Conservation (phyloP, 2,113 vertebrate species). For the Microcebus griseorufus region DNA sequence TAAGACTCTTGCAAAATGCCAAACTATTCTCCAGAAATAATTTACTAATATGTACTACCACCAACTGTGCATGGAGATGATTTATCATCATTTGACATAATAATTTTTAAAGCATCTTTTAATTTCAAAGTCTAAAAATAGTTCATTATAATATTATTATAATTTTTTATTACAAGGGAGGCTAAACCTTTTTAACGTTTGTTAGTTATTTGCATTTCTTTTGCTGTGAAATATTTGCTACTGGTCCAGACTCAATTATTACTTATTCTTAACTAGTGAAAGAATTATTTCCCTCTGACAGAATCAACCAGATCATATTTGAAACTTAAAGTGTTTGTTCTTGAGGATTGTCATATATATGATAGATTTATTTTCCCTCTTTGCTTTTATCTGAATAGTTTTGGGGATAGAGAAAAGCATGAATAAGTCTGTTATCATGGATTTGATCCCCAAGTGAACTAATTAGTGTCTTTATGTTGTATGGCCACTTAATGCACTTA, state of each 20-base stretch:
- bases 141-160: neutral
- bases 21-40: neutral
- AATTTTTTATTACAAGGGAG: neutral
- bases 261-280: constrained; percentile 52
- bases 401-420: constrained; percentile 76
- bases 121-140: constrained; percentile 37
- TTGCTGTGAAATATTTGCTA: constrained; percentile 55
- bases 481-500: constrained; percentile 80
- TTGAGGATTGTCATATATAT: constrained; percentile 74
- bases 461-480: constrained; percentile 81
- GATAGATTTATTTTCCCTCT: constrained; percentile 74
- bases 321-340: constrained; percentile 76
- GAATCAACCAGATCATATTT: constrained; percentile 74
- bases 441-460: constrained; percentile 81
- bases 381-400: constrained; percentile 78
- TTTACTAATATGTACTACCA: neutral
- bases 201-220: constrained; percentile 58
- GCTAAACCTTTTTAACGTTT: constrained; percentile 25
- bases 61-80: neutral
- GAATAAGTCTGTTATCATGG: constrained; percentile 78
- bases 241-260: constrained; percentile 56
- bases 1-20: neutral
- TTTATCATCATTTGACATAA: neutral
- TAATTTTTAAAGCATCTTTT: neutral
- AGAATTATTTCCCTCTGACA: constrained; percentile 63